Percentiles rank a stretch among this genome's conserved stretches.
Conservation (phyloP, 2,797 vertebrate genomes). For the Eremophila alpestris region DNA sequence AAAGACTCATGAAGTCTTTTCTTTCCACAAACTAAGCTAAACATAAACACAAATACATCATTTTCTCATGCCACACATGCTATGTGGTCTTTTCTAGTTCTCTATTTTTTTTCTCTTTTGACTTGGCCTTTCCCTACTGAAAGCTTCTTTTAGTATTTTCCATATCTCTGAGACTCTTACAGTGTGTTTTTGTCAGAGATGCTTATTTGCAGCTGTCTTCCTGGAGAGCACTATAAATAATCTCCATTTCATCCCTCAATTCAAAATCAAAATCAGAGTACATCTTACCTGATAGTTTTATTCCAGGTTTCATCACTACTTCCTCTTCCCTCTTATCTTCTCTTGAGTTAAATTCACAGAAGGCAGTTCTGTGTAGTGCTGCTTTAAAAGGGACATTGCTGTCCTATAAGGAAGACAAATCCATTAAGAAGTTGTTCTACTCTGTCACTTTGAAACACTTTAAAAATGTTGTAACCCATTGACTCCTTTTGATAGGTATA, state of each 20-base stretch:
- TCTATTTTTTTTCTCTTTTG: background rate
- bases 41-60: background rate
- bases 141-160: background rate
- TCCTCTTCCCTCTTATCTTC: background rate
- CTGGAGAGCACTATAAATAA: background rate
- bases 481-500: constrained; percentile 79
- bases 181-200: background rate
- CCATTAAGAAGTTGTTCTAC: background rate
- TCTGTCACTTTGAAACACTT: background rate
- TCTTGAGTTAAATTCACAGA: background rate
- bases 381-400: background rate
- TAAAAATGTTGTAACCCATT: background rate
- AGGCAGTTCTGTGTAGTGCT: background rate
- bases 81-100: background rate
- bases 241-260: background rate
- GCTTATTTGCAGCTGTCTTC: background rate
- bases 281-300: background rate
- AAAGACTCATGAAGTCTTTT: background rate
- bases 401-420: background rate
- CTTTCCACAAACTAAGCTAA: background rate
- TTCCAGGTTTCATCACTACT: background rate
- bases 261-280: background rate
- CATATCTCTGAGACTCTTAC: background rate
- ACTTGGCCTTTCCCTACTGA: background rate
- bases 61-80: background rate